Conservation (phyloP, 1,140 invertebrate species). For the Ceratosolen fusciceps region DNA sequence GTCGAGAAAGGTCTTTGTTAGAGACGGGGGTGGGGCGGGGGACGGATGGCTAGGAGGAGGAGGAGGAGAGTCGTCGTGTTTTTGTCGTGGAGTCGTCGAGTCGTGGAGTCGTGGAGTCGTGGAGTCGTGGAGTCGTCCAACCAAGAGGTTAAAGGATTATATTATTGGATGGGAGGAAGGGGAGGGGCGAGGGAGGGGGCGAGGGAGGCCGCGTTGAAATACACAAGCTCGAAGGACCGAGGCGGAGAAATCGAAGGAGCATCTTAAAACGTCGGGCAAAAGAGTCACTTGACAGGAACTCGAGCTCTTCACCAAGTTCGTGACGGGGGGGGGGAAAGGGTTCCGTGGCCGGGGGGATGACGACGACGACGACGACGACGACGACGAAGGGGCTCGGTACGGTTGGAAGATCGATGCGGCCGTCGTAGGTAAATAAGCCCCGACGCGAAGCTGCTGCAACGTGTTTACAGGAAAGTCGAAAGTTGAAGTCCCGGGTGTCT, state of each 20-base stretch:
- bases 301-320: neutral
- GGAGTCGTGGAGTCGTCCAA: too few species aligned
- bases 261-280: neutral
- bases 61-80: too few species aligned
- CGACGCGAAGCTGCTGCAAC: neutral
- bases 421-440: conserved; percentile 23
- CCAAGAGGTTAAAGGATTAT: too few species aligned
- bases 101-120: too few species aligned
- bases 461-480: conserved; percentile 36
- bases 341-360: neutral
- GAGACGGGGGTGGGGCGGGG: too few species aligned
- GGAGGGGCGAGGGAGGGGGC: too few species aligned
- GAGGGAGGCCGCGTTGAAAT: too few species aligned
- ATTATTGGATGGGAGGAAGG: too few species aligned
- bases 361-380: neutral
- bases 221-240: neutral
- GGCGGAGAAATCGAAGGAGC: neutral
- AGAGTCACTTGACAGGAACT: neutral
- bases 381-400: neutral
- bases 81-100: too few species aligned
- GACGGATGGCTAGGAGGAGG: too few species aligned
- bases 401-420: conserved; percentile 14
- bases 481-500: conserved; percentile 5
- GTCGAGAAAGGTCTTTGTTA: too few species aligned
- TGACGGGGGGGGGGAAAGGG: neutral